Evolutionary conservation across 2,113 vertebrate genomes (phyloP).

Genomic region (Solenodon paradoxus): DNA sequence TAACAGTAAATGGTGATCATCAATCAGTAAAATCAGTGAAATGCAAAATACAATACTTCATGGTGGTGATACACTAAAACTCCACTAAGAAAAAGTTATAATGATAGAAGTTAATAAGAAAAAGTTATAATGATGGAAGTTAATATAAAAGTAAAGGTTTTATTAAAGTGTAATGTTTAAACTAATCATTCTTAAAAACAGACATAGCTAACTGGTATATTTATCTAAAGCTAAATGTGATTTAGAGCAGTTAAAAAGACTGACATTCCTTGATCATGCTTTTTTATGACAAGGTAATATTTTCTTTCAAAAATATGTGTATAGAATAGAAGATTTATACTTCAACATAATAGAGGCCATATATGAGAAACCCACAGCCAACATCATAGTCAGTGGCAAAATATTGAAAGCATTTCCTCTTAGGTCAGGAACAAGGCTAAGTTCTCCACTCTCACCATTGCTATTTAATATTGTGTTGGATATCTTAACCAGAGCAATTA

Average conservation of each 20-base stretch:
- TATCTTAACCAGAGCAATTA: too few relatives aligned
- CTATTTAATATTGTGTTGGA: too few relatives aligned
- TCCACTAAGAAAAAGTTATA: neutral
- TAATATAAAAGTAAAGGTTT: neutral
- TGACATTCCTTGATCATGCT: neutral
- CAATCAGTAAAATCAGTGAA: neutral
- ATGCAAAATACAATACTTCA: neutral
- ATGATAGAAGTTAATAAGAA: neutral
- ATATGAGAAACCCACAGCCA: too few relatives aligned
- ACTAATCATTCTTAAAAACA: neutral
- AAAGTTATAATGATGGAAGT: neutral
- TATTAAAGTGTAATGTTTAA: neutral
- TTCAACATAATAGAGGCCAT: too few relatives aligned
- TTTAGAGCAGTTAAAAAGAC: neutral
- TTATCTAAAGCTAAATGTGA: neutral
- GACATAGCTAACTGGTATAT: neutral
- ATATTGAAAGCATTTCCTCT: too few relatives aligned
- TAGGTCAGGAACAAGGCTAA: too few relatives aligned
- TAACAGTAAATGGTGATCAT: neutral
- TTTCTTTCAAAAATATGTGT: conserved; percentile 28
- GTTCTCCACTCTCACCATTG: too few relatives aligned
- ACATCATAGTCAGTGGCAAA: too few relatives aligned
- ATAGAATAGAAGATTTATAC: too few relatives aligned
- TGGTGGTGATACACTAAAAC: neutral
- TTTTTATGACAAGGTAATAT: neutral